phyloP scores from a whole-genome alignment of 2,888 invertebrate genomes.

The Phaedon cochleariae region DNA sequence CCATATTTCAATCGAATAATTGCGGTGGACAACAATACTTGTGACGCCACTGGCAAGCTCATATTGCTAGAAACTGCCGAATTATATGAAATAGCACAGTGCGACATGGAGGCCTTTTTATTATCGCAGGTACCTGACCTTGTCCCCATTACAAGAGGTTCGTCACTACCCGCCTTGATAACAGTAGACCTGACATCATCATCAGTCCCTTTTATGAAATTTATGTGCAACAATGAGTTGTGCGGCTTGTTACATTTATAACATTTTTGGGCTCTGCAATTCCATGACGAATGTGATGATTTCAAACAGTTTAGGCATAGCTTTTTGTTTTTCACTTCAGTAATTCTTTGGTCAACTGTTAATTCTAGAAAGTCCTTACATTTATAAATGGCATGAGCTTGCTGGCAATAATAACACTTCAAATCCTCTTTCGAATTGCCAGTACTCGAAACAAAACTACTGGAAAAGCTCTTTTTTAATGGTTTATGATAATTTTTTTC shows the following conservation, averaged over 20 bases:
- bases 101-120: too few species aligned
- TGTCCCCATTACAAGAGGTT: too few species aligned
- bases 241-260: slow-evolving; percentile 1
- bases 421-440: neutral
- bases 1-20: too few species aligned
- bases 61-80: too few species aligned
- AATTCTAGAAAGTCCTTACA: neutral
- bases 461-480: neutral
- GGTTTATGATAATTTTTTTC: neutral
- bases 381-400: slow-evolving; percentile 1
- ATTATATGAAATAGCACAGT: too few species aligned
- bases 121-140: too few species aligned
- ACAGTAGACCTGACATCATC: too few species aligned
- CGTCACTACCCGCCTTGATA: too few species aligned
- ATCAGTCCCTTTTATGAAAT: too few species aligned
- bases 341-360: neutral
- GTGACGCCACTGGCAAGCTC: too few species aligned
- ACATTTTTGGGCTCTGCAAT: neutral
- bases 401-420: slow-evolving; percentile 3
- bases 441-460: neutral
- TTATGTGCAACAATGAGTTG: neutral
- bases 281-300: neutral
- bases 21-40: too few species aligned
- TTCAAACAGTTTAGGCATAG: slow-evolving; percentile 11
- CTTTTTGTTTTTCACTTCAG: slow-evolving; percentile 16